Evolutionary conservation across 2,888 invertebrate species (phyloP).

Genomic region (Vandiemenella viatica): DNA sequence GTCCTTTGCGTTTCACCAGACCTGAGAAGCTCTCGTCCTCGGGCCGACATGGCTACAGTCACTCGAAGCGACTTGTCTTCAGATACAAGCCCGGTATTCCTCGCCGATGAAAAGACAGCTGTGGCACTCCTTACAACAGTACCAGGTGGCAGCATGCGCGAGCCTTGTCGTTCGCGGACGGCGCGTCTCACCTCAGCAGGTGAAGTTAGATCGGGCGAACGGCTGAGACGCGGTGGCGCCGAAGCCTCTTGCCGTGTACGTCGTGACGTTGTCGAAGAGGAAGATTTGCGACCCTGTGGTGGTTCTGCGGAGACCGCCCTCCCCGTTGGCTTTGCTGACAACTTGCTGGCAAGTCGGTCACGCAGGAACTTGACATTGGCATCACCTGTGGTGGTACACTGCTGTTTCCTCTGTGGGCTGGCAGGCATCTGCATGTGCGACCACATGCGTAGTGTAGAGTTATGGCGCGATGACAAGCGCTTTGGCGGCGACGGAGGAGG

Average conservation of each 20-base stretch:
- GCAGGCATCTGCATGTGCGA: slow-evolving; percentile 31
- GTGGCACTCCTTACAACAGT: slow-evolving; percentile 30
- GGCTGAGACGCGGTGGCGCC: slow-evolving; percentile 24
- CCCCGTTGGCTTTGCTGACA: slow-evolving; percentile 19
- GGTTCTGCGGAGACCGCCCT: neutral
- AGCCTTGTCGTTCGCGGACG: slow-evolving; percentile 13
- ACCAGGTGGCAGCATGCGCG: slow-evolving; percentile 22
- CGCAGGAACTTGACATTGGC: slow-evolving; percentile 44
- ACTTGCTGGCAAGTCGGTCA: slow-evolving; percentile 44
- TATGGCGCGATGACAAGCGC: slow-evolving; percentile 59
- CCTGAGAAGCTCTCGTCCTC: slow-evolving; percentile 24
- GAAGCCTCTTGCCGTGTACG: slow-evolving; percentile 9
- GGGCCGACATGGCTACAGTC: slow-evolving; percentile 29
- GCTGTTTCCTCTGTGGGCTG: slow-evolving; percentile 19
- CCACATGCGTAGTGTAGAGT: slow-evolving; percentile 48
- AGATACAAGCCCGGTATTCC: slow-evolving; percentile 17
- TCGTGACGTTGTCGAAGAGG: slow-evolving; percentile 6
- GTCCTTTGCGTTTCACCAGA: neutral
- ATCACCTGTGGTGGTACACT: slow-evolving; percentile 26
- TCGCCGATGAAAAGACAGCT: slow-evolving; percentile 26
- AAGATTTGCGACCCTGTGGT: neutral
- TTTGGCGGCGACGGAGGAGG: slow-evolving; percentile 56
- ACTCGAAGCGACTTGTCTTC: slow-evolving; percentile 32
- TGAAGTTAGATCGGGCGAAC: slow-evolving; percentile 39
- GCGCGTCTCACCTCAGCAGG: slow-evolving; percentile 37